Conservation (phyloP, 1,140 invertebrate species). For the Harlomillsia oculata region DNA sequence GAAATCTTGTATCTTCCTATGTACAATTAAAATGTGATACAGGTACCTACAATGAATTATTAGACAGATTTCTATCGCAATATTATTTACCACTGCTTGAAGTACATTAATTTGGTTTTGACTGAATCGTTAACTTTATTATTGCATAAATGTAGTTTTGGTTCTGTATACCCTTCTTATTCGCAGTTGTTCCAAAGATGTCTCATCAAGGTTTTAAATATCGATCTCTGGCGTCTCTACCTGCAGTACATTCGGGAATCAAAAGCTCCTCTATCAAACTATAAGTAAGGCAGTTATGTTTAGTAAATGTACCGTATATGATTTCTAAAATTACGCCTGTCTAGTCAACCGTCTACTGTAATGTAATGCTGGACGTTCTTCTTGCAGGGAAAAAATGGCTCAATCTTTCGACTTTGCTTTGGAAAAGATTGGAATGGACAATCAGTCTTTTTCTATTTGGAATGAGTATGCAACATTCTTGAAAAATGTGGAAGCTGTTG, state of each 20-base stretch:
- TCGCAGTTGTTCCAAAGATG: slow-evolving; percentile 90
- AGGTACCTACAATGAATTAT: too few relatives aligned
- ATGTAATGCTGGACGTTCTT: background rate
- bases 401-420: slow-evolving; percentile 98
- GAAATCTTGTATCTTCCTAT: too few relatives aligned
- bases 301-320: background rate
- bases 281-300: slow-evolving; percentile 63
- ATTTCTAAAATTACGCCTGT: background rate
- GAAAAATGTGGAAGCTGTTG: slow-evolving; percentile 93
- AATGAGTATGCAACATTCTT: slow-evolving; percentile 96
- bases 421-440: slow-evolving; percentile 98
- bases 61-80: background rate
- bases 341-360: background rate
- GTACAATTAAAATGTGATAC: too few relatives aligned
- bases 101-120: too few relatives aligned
- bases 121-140: background rate
- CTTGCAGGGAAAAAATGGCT: slow-evolving; percentile 89
- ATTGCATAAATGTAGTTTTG: background rate
- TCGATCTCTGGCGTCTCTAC: slow-evolving; percentile 97
- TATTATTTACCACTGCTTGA: too few relatives aligned
- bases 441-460: slow-evolving; percentile 91
- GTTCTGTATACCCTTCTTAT: slow-evolving; percentile 33
- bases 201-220: slow-evolving; percentile 95
- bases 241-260: slow-evolving; percentile 97
- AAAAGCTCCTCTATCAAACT: slow-evolving; percentile 81